These are phyloP conservation scores for Podarcis muralis DNA, from an alignment of 2,113 vertebrate species.

Conservation along the genomic window DNA sequence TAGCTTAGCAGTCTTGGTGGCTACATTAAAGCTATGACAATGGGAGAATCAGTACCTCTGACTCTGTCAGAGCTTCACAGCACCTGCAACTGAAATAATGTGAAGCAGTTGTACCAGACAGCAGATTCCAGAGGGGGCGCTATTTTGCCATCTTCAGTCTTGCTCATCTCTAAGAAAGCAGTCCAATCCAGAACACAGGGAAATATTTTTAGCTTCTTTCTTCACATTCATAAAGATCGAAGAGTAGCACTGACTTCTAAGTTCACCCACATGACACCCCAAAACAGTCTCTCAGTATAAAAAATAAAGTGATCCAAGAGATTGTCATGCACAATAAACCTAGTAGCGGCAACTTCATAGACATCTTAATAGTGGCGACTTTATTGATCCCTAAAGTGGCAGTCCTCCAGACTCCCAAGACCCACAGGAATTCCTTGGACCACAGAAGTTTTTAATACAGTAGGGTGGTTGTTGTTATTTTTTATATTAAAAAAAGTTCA, in stretches of 20 bases:
- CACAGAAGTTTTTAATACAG: constrained; percentile 20
- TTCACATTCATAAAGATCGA: not conserved
- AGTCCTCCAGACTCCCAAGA: constrained; percentile 43
- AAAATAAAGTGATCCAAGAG: constrained; percentile 6
- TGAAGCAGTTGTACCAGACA: not conserved
- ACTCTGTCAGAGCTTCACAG: not conserved
- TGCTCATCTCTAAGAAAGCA: not conserved
- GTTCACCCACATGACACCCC: not conserved
- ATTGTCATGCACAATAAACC: not conserved
- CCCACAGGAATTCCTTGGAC: constrained; percentile 25
- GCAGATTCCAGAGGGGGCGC: not conserved
- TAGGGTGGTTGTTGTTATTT: no score
- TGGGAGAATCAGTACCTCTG: not conserved
- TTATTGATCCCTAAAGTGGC: not conserved
- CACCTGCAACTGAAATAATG: not conserved
- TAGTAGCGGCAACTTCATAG: not conserved
- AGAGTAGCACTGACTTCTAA: not conserved
- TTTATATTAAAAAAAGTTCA: constrained; percentile 8
- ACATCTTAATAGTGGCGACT: not conserved
- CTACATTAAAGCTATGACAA: not conserved
- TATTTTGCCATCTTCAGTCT: not conserved
- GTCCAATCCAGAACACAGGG: not conserved
- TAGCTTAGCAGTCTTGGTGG: no score
- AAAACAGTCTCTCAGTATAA: constrained; percentile 14
- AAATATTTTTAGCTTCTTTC: not conserved